Conservation (phyloP, 1,140 invertebrate genomes). For the Drosophila trapezifrons region DNA sequence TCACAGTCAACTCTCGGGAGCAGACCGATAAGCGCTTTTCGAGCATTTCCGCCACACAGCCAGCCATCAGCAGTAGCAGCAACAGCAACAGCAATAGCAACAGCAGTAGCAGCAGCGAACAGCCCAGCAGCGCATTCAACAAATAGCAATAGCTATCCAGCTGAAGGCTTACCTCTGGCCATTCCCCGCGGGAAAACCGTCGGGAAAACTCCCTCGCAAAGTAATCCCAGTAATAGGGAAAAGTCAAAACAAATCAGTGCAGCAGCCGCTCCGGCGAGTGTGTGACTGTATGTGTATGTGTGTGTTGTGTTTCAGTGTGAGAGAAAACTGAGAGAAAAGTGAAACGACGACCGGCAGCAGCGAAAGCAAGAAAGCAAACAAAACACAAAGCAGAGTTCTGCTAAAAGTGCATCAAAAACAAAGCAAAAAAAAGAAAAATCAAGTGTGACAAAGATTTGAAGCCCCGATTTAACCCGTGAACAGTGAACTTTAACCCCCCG, state of each 20-base stretch:
- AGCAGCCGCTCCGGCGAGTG: conserved; percentile 58
- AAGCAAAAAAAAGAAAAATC: conserved; percentile 13
- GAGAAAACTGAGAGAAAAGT: conserved; percentile 67
- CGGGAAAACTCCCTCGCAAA: conserved; percentile 4
- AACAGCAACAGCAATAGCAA: conserved; percentile 21
- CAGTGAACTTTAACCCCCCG: conserved; percentile 18
- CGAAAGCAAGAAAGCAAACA: conserved; percentile 76
- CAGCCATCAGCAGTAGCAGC: conserved; percentile 6
- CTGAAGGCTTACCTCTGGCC: conserved; percentile 18
- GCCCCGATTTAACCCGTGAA: not conserved
- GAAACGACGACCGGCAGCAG: conserved; percentile 74
- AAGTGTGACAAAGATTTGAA: conserved; percentile 10
- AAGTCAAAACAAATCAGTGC: conserved; percentile 63
- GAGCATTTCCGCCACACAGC: conserved; percentile 44
- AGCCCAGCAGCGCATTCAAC: conserved; percentile 15
- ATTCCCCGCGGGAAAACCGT: conserved; percentile 19
- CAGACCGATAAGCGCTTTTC: conserved; percentile 78
- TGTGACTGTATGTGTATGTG: conserved; percentile 18
- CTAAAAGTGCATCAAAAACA: conserved; percentile 16
- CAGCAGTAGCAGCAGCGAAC: conserved; percentile 12
- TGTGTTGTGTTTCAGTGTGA: conserved; percentile 11
- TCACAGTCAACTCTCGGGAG: conserved; percentile 80
- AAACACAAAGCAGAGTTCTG: conserved; percentile 28
- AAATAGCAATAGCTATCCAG: conserved; percentile 9
- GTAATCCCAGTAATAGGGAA: conserved; percentile 3